A percentile compares a stretch with the other conserved stretches of the same genome.
These are phyloP conservation scores for Trichonephila clavata DNA, from an alignment of 1,140 invertebrate genomes.

Conservation along the genomic window DNA sequence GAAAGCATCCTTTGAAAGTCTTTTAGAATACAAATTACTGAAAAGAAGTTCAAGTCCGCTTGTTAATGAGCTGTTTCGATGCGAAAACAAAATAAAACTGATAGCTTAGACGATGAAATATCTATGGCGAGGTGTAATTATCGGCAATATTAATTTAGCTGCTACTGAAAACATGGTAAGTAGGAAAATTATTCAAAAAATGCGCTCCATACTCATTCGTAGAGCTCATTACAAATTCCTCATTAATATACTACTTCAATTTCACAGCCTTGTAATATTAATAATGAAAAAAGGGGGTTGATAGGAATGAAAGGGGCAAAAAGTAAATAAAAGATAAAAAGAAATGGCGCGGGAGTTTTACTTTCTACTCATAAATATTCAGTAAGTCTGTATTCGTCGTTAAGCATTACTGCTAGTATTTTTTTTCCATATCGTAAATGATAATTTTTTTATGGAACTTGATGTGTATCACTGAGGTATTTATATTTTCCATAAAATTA, in stretches of 20 bases:
- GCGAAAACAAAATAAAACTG: constrained; percentile 67
- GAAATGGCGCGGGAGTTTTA: not conserved
- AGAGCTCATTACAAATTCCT: constrained; percentile 66
- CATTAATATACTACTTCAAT: constrained; percentile 43
- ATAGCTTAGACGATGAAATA: constrained; percentile 60
- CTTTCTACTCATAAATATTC: constrained; percentile 64
- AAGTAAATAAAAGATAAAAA: not conserved
- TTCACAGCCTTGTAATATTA: constrained; percentile 42
- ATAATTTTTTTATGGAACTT: not conserved
- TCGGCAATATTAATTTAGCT: constrained; percentile 76
- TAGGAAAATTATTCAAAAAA: constrained; percentile 73
- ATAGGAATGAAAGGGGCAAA: not conserved
- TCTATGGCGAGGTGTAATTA: constrained; percentile 73
- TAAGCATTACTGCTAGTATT: constrained; percentile 5
- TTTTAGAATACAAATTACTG: constrained; percentile 71
- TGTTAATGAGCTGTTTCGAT: constrained; percentile 57
- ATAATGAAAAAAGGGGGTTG: constrained; percentile 19
- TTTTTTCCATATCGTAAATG: not conserved
- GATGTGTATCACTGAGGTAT: not conserved
- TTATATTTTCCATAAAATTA: not conserved
- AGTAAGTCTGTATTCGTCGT: not conserved
- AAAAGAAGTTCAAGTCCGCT: constrained; percentile 30
- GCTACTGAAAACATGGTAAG: constrained; percentile 66
- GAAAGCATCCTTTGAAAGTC: constrained; percentile 64
- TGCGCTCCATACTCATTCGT: constrained; percentile 47